phyloP scores from a whole-genome alignment of 2,113 vertebrate species.

The Chionomys nivalis region DNA sequence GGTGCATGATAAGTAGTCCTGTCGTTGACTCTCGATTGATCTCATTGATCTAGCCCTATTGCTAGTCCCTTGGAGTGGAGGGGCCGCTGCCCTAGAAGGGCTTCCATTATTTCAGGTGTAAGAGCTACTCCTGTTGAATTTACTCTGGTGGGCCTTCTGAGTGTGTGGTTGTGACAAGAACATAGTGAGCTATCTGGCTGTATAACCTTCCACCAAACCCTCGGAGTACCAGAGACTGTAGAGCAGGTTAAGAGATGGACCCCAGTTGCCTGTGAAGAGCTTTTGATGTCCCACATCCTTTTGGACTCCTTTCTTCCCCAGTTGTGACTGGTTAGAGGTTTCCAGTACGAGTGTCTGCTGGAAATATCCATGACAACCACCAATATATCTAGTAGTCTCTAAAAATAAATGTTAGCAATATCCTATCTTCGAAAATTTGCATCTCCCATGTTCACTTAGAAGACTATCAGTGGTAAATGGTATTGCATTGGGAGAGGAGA shows the following conservation, averaged over 20 bases:
- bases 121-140: constrained; percentile 12
- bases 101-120: constrained; percentile 48
- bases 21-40: neutral
- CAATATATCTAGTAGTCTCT: constrained; percentile 67
- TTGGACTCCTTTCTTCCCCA: constrained; percentile 44
- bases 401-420: constrained; percentile 77
- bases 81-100: neutral
- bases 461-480: neutral
- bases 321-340: constrained; percentile 72
- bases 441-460: neutral
- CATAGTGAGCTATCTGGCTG: neutral
- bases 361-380: constrained; percentile 86
- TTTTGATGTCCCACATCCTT: constrained; percentile 60
- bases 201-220: neutral
- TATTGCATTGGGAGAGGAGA: neutral
- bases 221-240: neutral
- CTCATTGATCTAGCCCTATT: neutral
- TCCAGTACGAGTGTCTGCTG: constrained; percentile 67
- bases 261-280: constrained; percentile 17
- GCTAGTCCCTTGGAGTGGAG: neutral
- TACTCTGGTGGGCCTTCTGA: constrained; percentile 47
- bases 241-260: neutral
- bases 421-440: constrained; percentile 69
- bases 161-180: neutral
- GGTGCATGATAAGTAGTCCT: constrained; percentile 58